These are phyloP conservation scores for Metallyticus violacea DNA, from an alignment of 2,888 invertebrate genomes.

Conservation along the genomic window DNA sequence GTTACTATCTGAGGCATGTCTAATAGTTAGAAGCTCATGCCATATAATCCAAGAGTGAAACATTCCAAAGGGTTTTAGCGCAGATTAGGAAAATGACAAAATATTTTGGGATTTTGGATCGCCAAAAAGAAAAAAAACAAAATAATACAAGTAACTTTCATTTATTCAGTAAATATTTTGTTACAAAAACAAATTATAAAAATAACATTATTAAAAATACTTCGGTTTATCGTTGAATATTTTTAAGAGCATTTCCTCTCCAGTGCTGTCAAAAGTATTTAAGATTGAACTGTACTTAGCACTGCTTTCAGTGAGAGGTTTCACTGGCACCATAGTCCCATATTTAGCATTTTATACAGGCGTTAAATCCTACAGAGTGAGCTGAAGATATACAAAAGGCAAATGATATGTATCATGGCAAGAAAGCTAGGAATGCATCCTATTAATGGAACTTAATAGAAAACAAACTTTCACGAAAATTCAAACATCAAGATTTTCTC, in stretches of 20 bases:
- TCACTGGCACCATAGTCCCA: background rate
- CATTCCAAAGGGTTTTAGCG: too few species aligned
- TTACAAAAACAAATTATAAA: background rate
- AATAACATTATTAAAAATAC: background rate
- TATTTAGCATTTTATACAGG: background rate
- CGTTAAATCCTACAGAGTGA: background rate
- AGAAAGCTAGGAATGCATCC: background rate
- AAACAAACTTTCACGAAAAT: background rate
- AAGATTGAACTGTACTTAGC: too few species aligned
- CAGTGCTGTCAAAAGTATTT: background rate
- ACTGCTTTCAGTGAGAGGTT: background rate
- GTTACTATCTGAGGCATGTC: too few species aligned
- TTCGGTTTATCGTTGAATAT: background rate
- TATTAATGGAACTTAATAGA: background rate
- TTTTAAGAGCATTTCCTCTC: background rate
- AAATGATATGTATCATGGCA: background rate
- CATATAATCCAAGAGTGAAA: too few species aligned
- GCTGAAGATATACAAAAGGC: too few species aligned
- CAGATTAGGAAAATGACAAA: too few species aligned
- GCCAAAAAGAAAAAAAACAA: background rate
- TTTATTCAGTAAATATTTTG: background rate
- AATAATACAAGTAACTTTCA: background rate
- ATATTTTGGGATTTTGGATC: too few species aligned
- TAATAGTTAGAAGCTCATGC: too few species aligned
- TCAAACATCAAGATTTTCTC: background rate